phyloP scores from a whole-genome alignment of 2,113 vertebrate species.

The Thomomys bottae region DNA sequence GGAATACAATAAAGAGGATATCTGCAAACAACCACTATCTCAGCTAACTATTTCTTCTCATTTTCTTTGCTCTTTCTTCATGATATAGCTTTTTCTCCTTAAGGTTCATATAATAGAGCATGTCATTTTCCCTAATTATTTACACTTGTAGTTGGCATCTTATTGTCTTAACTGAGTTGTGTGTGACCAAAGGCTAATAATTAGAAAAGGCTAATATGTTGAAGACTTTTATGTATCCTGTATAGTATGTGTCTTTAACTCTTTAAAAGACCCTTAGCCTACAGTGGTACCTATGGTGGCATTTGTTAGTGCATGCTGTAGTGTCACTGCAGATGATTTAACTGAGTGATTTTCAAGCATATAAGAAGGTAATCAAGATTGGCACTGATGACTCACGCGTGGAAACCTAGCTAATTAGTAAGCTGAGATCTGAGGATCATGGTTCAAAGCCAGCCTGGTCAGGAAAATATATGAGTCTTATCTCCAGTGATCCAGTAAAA shows the following conservation, averaged over 20 bases:
- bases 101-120: neutral
- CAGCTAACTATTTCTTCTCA: neutral
- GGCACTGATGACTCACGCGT: neutral
- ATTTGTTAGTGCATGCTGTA: neutral
- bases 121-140: conserved; percentile 29
- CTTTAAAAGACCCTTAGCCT: neutral
- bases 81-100: neutral
- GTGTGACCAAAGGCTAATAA: neutral
- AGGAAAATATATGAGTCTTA: too few species aligned
- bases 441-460: too few species aligned
- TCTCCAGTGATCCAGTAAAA: too few species aligned
- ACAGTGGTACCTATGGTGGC: neutral
- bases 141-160: neutral
- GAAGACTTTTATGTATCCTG: neutral
- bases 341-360: neutral
- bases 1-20: neutral
- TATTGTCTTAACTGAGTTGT: neutral
- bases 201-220: neutral
- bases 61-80: neutral
- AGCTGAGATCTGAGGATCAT: too few species aligned
- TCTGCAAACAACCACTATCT: neutral
- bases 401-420: too few species aligned
- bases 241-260: neutral
- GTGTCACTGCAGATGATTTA: neutral
- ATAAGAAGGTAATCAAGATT: neutral